Conservation (phyloP, 2,797 vertebrate genomes). For the Simalia tracyae region DNA sequence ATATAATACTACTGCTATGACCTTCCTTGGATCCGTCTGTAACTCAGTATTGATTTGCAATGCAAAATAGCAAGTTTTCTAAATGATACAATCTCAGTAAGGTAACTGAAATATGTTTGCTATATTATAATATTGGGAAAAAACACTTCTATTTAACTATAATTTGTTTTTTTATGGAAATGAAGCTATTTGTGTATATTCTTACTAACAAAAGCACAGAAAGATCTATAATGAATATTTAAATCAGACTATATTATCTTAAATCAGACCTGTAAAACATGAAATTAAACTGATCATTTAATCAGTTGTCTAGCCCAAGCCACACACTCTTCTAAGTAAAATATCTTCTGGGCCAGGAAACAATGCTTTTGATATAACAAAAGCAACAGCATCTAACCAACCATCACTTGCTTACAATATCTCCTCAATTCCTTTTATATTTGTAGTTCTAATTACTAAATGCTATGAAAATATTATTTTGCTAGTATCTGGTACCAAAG, state of each 20-base stretch:
- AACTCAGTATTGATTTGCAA: background rate
- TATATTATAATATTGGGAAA: background rate
- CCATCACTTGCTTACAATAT: background rate
- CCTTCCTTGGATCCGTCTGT: background rate
- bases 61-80: background rate
- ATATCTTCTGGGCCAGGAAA: background rate
- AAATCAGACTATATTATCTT: background rate
- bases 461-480: background rate
- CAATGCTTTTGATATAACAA: background rate
- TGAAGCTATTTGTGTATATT: too few relatives aligned
- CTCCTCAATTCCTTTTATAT: too few relatives aligned
- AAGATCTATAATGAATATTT: conserved; percentile 9
- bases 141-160: background rate
- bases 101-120: background rate
- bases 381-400: background rate
- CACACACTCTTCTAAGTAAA: background rate
- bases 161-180: background rate
- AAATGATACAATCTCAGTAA: conserved; percentile 35
- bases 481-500: background rate
- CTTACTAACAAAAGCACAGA: background rate
- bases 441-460: background rate
- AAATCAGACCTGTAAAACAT: background rate
- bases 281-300: background rate
- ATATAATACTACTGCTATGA: background rate
- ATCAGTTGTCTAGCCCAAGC: background rate